Percentiles rank a stretch among this genome's conserved stretches.
phyloP scores from a whole-genome alignment of 1,140 invertebrate genomes.

The Penaeus vannamei region DNA sequence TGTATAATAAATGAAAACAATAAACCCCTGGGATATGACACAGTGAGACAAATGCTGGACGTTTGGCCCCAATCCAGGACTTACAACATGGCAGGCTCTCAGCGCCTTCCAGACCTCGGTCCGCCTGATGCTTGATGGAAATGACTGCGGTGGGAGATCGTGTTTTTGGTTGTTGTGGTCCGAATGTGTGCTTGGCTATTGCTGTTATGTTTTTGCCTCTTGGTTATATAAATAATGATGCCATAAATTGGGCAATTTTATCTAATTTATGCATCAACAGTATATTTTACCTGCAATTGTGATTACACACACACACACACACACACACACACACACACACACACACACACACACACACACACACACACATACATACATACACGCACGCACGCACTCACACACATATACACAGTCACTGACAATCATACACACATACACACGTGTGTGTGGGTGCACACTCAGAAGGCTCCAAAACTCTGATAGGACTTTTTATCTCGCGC shows the following conservation, averaged over 20 bases:
- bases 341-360: slow-evolving; percentile 30
- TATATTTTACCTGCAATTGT: not conserved
- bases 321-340: not conserved
- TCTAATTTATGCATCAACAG: too few species aligned
- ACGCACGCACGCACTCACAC: slow-evolving; percentile 50
- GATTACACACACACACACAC: slow-evolving; percentile 33
- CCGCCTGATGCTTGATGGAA: too few species aligned
- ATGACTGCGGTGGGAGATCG: too few species aligned
- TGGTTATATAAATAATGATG: too few species aligned
- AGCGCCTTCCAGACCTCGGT: too few species aligned
- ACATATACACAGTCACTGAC: slow-evolving; percentile 46
- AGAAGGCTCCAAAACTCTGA: too few species aligned
- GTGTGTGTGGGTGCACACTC: not conserved
- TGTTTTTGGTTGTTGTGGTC: too few species aligned
- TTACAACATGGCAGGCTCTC: not conserved
- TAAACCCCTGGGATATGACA: not conserved
- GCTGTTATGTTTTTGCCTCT: too few species aligned
- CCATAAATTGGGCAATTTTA: too few species aligned
- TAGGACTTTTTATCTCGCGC: not conserved
- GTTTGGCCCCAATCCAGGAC: slow-evolving; percentile 24
- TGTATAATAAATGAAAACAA: slow-evolving; percentile 35
- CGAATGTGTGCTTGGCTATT: too few species aligned
- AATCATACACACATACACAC: not conserved
- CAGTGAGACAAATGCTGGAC: slow-evolving; percentile 17
- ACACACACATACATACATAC: slow-evolving; percentile 53